These are phyloP conservation scores for Melieria crassipennis DNA, from an alignment of 2,888 invertebrate species.

Conservation along the genomic window DNA sequence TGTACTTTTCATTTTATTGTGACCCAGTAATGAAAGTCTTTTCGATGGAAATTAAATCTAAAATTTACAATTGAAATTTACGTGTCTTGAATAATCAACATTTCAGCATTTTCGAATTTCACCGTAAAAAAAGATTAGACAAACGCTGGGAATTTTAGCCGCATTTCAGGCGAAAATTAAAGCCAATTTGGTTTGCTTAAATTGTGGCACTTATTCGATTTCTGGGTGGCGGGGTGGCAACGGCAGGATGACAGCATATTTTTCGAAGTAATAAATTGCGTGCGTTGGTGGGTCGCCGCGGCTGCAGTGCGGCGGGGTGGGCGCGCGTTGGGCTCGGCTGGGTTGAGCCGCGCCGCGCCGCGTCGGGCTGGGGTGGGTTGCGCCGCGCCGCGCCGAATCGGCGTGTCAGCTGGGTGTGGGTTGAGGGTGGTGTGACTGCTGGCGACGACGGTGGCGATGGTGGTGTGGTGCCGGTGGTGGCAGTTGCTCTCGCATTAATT, in stretches of 20 bases:
- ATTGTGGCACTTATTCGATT: too few relatives aligned
- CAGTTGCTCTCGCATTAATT: slow-evolving; percentile 50
- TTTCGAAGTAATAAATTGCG: slow-evolving; percentile 13
- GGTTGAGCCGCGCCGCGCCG: background rate
- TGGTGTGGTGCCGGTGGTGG: slow-evolving; percentile 9
- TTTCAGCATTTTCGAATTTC: too few relatives aligned
- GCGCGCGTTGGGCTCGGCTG: background rate
- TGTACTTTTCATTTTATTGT: too few relatives aligned
- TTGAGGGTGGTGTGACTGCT: background rate
- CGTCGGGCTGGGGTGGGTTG: background rate
- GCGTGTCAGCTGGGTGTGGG: background rate
- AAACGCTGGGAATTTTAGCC: too few relatives aligned
- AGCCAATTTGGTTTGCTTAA: too few relatives aligned
- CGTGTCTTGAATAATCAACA: too few relatives aligned
- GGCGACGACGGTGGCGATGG: background rate
- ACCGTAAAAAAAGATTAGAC: too few relatives aligned
- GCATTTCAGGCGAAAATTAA: too few relatives aligned
- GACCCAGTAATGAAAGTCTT: too few relatives aligned
- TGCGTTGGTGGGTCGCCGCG: slow-evolving; percentile 5
- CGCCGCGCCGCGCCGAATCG: background rate
- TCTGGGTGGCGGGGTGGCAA: background rate
- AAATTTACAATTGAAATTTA: too few relatives aligned
- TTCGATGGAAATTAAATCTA: too few relatives aligned
- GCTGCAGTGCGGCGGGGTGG: background rate
- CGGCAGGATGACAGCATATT: slow-evolving; percentile 11